These are phyloP conservation scores for Probosciger aterrimus DNA, from an alignment of 2,113 vertebrate genomes.

Conservation along the genomic window DNA sequence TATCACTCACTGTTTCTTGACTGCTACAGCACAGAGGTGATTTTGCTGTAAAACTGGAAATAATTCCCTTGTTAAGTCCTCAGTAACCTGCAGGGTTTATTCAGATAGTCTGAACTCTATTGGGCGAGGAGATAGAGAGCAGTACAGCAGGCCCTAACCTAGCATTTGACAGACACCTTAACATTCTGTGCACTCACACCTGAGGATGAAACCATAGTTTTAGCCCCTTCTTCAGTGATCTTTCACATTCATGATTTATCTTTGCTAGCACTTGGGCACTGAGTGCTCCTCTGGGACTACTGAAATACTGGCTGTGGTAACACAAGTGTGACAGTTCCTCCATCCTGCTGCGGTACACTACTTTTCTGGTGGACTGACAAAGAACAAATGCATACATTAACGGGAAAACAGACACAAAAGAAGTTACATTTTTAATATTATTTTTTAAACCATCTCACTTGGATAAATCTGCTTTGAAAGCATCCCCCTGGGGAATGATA, in stretches of 20 bases:
- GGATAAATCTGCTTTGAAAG: background rate
- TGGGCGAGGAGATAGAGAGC: background rate
- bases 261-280: background rate
- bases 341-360: background rate
- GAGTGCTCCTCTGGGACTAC: background rate
- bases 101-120: background rate
- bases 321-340: rapidly evolving
- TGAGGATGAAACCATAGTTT: background rate
- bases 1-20: background rate
- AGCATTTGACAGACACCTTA: background rate
- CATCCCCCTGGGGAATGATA: background rate
- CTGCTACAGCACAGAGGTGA: background rate
- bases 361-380: background rate
- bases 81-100: background rate
- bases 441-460: background rate
- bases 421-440: background rate
- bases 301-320: background rate
- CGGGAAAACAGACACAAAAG: background rate
- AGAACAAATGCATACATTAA: background rate
- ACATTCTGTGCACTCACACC: background rate
- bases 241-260: background rate
- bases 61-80: background rate
- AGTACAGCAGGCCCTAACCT: background rate
- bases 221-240: background rate
- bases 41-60: background rate